Evolutionary conservation across 2,888 invertebrate species (phyloP).

Genomic region (Caenorhabditis auriculariae): DNA sequence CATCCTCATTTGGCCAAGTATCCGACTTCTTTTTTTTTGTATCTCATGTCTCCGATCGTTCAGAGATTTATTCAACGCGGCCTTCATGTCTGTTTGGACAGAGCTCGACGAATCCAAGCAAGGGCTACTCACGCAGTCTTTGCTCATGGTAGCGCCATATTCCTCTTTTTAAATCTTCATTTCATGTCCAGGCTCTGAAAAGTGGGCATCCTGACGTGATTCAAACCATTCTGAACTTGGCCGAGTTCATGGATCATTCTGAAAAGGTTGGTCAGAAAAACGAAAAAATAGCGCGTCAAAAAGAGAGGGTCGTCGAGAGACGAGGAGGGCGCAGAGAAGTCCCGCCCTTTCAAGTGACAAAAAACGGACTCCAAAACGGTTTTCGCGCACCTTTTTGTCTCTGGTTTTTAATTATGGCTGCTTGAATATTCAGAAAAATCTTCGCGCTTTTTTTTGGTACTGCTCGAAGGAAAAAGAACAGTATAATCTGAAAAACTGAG

Average conservation of each 20-base stretch:
- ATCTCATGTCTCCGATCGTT: conserved; percentile 3
- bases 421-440: too few species aligned
- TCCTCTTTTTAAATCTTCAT: background rate
- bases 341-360: too few species aligned
- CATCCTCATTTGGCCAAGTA: conserved; percentile 89
- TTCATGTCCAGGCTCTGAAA: conserved; percentile 73
- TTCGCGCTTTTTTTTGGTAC: too few species aligned
- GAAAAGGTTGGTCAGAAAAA: too few species aligned
- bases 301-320: too few species aligned
- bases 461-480: background rate
- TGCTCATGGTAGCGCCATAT: conserved; percentile 64
- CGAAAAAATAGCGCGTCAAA: too few species aligned
- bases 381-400: too few species aligned
- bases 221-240: conserved; percentile 76
- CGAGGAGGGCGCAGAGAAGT: too few species aligned
- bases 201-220: conserved; percentile 68
- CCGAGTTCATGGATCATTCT: conserved; percentile 99
- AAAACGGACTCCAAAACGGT: too few species aligned
- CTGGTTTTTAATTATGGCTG: too few species aligned
- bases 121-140: conserved; percentile 79
- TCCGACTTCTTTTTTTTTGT: too few species aligned
- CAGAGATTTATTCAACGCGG: conserved; percentile 93
- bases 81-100: conserved; percentile 98
- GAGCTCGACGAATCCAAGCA: conserved; percentile 82
- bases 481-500: background rate